Evolutionary conservation across 2,888 invertebrate genomes (phyloP).

Genomic region (Digitonthophagus gazella): DNA sequence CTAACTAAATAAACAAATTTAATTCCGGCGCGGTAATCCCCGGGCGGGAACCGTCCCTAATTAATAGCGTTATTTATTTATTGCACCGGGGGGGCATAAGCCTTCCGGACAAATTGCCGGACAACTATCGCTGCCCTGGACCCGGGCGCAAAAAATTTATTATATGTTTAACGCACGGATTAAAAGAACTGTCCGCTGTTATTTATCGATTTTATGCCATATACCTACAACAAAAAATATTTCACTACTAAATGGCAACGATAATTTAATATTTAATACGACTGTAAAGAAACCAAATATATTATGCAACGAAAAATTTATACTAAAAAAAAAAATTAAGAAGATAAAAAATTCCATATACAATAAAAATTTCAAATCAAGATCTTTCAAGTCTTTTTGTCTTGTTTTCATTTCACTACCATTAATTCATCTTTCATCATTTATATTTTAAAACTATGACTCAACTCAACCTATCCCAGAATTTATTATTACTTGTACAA

Average conservation of each 20-base stretch:
- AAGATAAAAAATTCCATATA: too few relatives aligned
- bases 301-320: too few relatives aligned
- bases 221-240: not conserved
- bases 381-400: too few relatives aligned
- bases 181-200: not conserved
- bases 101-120: slow-evolving; percentile 8
- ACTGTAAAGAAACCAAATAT: too few relatives aligned
- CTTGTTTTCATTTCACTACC: too few relatives aligned
- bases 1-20: slow-evolving; percentile 17
- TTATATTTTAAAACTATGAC: too few relatives aligned
- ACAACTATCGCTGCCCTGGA: not conserved
- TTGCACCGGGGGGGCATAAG: slow-evolving; percentile 12
- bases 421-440: too few relatives aligned
- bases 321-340: too few relatives aligned
- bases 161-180: not conserved
- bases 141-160: not conserved
- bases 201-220: not conserved
- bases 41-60: slow-evolving; percentile 4
- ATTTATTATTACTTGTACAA: too few relatives aligned
- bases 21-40: slow-evolving; percentile 1
- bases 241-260: not conserved
- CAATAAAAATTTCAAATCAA: too few relatives aligned
- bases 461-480: too few relatives aligned
- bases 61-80: slow-evolving; percentile 18
- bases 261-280: too few relatives aligned